These are phyloP conservation scores for Cheilosia variabilis DNA, from an alignment of 2,888 invertebrate species.

Conservation along the genomic window DNA sequence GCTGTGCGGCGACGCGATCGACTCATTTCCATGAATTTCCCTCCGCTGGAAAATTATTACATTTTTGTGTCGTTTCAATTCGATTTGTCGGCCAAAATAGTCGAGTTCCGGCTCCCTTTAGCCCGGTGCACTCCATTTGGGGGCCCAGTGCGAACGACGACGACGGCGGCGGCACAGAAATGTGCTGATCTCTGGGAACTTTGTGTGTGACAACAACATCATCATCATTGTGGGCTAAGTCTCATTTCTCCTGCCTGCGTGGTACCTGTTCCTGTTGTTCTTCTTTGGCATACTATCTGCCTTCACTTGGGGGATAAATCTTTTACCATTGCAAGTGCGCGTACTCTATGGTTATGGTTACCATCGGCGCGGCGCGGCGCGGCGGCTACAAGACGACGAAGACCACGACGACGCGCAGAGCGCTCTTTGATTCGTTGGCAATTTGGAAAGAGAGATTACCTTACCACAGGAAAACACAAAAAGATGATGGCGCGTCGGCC, in stretches of 20 bases:
- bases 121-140: background rate
- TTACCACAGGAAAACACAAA: slow-evolving; percentile 57
- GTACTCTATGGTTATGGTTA: slow-evolving; percentile 75
- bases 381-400: background rate
- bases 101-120: slow-evolving; percentile 21
- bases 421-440: slow-evolving; percentile 67
- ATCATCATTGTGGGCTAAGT: slow-evolving; percentile 43
- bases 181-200: slow-evolving; percentile 71
- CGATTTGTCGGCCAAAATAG: slow-evolving; percentile 73
- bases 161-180: background rate
- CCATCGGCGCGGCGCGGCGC: background rate
- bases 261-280: slow-evolving; percentile 53
- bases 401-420: slow-evolving; percentile 39
- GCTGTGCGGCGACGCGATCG: slow-evolving; percentile 23
- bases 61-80: slow-evolving; percentile 73
- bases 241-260: slow-evolving; percentile 7
- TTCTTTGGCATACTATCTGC: slow-evolving; percentile 58
- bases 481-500: slow-evolving; percentile 10
- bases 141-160: background rate
- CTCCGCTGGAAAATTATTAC: slow-evolving; percentile 69
- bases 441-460: slow-evolving; percentile 70
- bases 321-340: slow-evolving; percentile 63
- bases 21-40: slow-evolving; percentile 74
- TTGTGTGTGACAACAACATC: slow-evolving; percentile 74
- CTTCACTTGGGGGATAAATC: slow-evolving; percentile 67